A percentile compares a stretch with the other conserved stretches of the same genome.
Evolutionary conservation across 2,113 vertebrate species (phyloP).

Genomic region (Malurus alboscapulatus): DNA sequence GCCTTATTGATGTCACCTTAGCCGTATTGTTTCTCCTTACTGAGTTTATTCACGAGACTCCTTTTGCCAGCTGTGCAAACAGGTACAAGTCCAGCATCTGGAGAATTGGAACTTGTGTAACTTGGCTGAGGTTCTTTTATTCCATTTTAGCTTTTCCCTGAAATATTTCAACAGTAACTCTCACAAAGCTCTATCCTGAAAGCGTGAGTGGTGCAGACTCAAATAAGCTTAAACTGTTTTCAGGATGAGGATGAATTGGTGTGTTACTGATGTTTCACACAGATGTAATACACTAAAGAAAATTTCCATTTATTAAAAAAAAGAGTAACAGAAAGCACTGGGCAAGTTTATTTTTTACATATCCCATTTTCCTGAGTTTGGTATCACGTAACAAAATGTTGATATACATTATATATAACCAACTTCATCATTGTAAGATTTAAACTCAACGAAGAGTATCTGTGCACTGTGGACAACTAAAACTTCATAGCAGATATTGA

Average conservation of each 20-base stretch:
- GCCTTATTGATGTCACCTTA: neutral
- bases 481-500: neutral
- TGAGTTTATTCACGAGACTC: neutral
- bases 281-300: neutral
- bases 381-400: neutral
- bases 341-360: neutral
- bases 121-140: neutral
- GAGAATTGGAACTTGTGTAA: neutral
- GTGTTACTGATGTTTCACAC: neutral
- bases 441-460: rapidly evolving
- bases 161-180: neutral
- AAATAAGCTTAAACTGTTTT: neutral
- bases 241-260: neutral
- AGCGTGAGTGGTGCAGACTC: neutral
- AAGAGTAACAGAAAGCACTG: neutral
- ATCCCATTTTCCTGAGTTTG: neutral
- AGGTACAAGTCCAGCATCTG: neutral
- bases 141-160: neutral
- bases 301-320: neutral
- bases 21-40: neutral
- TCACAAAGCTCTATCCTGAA: neutral
- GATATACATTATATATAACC: neutral
- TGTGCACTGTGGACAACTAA: neutral
- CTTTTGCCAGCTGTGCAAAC: neutral
- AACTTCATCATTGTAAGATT: neutral